Percentiles rank a stretch among this genome's conserved stretches.
Evolutionary conservation across 2,888 invertebrate genomes (phyloP).

Genomic region (Hirtodrosophila duncani): DNA sequence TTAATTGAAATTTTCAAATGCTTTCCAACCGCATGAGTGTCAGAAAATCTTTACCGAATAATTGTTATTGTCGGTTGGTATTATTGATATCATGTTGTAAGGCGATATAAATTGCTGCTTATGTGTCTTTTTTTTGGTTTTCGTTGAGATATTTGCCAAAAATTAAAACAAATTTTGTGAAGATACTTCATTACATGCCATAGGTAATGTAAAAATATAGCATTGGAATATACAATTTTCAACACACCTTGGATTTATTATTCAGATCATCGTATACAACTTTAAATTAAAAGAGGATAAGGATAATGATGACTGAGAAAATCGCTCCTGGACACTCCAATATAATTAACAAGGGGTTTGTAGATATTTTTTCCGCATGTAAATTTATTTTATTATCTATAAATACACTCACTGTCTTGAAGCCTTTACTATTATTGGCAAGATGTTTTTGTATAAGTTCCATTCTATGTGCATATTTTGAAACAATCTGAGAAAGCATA

Average conservation of each 20-base stretch:
- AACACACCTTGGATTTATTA: neutral
- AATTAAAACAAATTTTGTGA: constrained; percentile 16
- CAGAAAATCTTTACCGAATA: constrained; percentile 21
- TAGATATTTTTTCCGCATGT: constrained; percentile 8
- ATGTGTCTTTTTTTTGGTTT: constrained; percentile 41
- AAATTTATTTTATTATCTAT: neutral
- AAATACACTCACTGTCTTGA: neutral
- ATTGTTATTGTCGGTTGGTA: constrained; percentile 49
- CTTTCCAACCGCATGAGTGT: too few relatives aligned
- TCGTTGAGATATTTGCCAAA: constrained; percentile 28
- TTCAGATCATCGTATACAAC: constrained; percentile 21
- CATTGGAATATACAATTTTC: neutral
- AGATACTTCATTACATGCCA: constrained; percentile 4
- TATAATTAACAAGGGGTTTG: constrained; percentile 59
- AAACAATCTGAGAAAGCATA: neutral
- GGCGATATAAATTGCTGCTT: constrained; percentile 48
- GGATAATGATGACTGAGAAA: constrained; percentile 64
- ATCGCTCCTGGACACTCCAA: constrained; percentile 54
- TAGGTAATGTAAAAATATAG: constrained; percentile 8
- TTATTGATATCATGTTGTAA: constrained; percentile 66
- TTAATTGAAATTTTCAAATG: too few relatives aligned
- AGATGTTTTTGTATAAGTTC: neutral
- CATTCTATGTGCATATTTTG: neutral
- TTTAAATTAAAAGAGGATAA: constrained; percentile 24
- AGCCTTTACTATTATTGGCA: neutral